phyloP scores from a whole-genome alignment of 2,888 invertebrate genomes.

The Trachelus stipa region DNA sequence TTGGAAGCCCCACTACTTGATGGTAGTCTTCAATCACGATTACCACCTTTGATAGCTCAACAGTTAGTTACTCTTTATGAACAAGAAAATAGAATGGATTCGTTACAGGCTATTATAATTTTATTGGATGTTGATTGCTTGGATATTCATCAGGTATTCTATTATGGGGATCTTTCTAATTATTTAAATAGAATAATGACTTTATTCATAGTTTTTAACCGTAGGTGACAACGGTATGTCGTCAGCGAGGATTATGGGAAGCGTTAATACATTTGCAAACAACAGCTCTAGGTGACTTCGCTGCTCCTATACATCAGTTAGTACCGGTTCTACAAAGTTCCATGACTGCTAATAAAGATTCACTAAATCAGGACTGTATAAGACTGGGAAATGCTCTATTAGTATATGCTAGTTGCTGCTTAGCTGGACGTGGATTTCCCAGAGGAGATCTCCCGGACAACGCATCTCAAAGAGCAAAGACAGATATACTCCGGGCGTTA shows the following conservation, averaged over 20 bases:
- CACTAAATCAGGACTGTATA: constrained; percentile 53
- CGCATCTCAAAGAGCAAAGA: constrained; percentile 75
- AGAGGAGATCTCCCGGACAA: constrained; percentile 77
- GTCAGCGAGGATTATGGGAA: constrained; percentile 75
- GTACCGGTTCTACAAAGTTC: constrained; percentile 68
- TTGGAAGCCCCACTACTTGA: constrained; percentile 73
- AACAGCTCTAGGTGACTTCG: constrained; percentile 75
- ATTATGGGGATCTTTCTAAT: neutral
- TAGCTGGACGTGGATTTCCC: constrained; percentile 88
- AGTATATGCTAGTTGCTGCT: constrained; percentile 87
- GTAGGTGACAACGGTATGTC: constrained; percentile 73
- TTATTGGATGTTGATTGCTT: constrained; percentile 73
- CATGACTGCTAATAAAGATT: constrained; percentile 47
- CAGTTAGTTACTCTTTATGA: constrained; percentile 77
- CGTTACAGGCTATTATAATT: constrained; percentile 78
- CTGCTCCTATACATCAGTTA: constrained; percentile 78
- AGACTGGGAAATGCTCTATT: constrained; percentile 84
- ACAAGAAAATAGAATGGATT: constrained; percentile 73
- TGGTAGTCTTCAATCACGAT: constrained; percentile 69
- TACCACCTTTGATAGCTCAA: constrained; percentile 73
- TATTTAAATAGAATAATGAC: neutral
- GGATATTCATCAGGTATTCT: constrained; percentile 74
- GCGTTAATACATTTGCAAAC: constrained; percentile 77
- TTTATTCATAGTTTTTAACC: neutral
- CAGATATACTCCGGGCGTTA: constrained; percentile 78